phyloP scores from a whole-genome alignment of 2,888 invertebrate genomes.

The Seira ritae region DNA sequence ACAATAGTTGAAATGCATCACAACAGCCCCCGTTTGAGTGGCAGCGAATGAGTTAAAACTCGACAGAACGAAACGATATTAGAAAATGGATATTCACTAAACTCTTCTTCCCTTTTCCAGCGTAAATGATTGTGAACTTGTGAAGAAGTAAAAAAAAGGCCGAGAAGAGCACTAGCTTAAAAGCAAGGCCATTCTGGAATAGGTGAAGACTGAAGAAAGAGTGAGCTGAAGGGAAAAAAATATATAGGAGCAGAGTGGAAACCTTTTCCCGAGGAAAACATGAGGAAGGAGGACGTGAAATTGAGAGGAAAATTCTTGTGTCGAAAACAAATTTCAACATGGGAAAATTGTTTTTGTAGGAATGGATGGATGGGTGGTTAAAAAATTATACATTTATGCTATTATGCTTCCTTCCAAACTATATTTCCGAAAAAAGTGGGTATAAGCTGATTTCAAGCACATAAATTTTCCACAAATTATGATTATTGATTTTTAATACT shows the following conservation, averaged over 20 bases:
- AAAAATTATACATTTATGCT: neutral
- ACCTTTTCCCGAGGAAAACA: neutral
- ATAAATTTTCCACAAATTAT: slow-evolving; percentile 31
- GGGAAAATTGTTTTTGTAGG: slow-evolving; percentile 63
- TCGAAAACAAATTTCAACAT: slow-evolving; percentile 70
- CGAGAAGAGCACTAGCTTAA: too few relatives aligned
- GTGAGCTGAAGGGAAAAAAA: too few relatives aligned
- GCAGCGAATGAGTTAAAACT: slow-evolving; percentile 34
- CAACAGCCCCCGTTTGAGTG: slow-evolving; percentile 32
- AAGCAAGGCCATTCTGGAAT: too few relatives aligned
- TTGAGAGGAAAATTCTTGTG: slow-evolving; percentile 72
- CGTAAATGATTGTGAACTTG: too few relatives aligned
- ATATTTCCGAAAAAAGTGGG: neutral
- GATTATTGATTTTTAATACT: slow-evolving; percentile 36
- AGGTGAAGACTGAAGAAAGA: too few relatives aligned
- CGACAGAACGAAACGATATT: neutral
- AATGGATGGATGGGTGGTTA: too few relatives aligned
- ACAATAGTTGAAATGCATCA: slow-evolving; percentile 49
- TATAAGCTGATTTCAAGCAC: too few relatives aligned
- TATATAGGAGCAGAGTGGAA: too few relatives aligned
- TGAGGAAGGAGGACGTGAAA: slow-evolving; percentile 60
- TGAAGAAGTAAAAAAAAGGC: too few relatives aligned
- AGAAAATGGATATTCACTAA: too few relatives aligned
- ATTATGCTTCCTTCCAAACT: neutral
- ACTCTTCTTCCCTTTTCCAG: too few relatives aligned